Conservation (phyloP, 2,888 invertebrate species). For the Leptinotarsa rubiginosa region DNA sequence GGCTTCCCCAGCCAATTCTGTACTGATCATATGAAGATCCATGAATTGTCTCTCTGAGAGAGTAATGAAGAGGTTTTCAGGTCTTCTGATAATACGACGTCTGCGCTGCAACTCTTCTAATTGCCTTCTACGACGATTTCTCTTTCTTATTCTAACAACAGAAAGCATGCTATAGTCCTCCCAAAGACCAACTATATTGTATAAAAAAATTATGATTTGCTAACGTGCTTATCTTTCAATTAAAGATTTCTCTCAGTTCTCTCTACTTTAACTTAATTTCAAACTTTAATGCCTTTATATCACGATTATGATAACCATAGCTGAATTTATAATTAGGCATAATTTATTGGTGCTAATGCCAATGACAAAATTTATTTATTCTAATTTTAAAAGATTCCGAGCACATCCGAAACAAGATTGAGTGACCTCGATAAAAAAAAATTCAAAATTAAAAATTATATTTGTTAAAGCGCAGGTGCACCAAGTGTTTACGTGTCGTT, state of each 20-base stretch:
- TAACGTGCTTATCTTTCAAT: neutral
- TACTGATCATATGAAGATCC: neutral
- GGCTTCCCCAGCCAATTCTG: no score
- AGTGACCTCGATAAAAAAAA: neutral
- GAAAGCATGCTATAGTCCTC: neutral
- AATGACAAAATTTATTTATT: neutral
- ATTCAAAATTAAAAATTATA: neutral
- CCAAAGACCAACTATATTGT: neutral
- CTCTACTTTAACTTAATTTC: neutral
- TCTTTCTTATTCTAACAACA: conserved; percentile 1
- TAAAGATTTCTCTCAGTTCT: neutral
- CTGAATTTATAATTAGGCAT: neutral
- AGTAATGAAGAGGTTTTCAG: conserved; percentile 1
- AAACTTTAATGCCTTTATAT: neutral
- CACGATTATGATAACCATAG: neutral
- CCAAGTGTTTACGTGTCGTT: neutral
- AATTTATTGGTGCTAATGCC: conserved; percentile 1
- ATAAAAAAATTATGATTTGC: conserved; percentile 3
- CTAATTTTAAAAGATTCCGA: neutral
- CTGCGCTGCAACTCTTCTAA: neutral
- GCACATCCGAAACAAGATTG: neutral
- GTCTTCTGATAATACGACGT: conserved; percentile 2
- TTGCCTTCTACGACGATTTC: conserved; percentile 5
- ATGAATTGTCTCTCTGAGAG: conserved; percentile 3
- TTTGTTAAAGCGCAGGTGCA: neutral